These are phyloP conservation scores for Crotalus adamanteus DNA, from an alignment of 2,797 vertebrate genomes.

Conservation along the genomic window DNA sequence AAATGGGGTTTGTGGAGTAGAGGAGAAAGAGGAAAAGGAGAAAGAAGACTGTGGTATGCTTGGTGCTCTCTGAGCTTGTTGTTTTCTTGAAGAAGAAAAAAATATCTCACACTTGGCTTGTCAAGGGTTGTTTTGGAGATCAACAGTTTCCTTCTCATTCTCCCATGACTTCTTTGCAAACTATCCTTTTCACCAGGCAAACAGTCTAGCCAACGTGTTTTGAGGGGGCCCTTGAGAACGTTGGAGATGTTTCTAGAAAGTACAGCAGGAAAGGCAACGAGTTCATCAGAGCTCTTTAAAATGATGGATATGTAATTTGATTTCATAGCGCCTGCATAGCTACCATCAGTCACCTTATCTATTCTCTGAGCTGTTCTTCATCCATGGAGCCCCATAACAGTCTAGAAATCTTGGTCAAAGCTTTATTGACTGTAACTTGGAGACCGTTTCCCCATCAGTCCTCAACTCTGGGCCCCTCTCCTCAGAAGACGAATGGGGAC, in stretches of 20 bases:
- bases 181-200: not conserved
- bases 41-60: not conserved
- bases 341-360: not conserved
- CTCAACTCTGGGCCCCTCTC: not conserved
- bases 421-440: not conserved
- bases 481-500: not conserved
- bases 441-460: not conserved
- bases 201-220: accelerated
- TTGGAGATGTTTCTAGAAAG: not conserved
- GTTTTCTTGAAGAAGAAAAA: not conserved
- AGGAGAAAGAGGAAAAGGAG: not conserved
- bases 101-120: not conserved
- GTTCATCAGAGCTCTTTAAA: conserved; percentile 33
- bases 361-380: conserved; percentile 13
- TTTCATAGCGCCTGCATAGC: conserved; percentile 6
- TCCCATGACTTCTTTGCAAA: conserved; percentile 2
- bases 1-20: not conserved
- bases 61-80: not conserved
- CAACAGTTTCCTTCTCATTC: conserved; percentile 6
- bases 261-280: not conserved
- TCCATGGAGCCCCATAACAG: not conserved
- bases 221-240: conserved; percentile 25
- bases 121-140: not conserved
- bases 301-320: not conserved
- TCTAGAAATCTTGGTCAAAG: not conserved